Conservation (phyloP, 2,797 vertebrate genomes). For the Eulemur albifrons region DNA sequence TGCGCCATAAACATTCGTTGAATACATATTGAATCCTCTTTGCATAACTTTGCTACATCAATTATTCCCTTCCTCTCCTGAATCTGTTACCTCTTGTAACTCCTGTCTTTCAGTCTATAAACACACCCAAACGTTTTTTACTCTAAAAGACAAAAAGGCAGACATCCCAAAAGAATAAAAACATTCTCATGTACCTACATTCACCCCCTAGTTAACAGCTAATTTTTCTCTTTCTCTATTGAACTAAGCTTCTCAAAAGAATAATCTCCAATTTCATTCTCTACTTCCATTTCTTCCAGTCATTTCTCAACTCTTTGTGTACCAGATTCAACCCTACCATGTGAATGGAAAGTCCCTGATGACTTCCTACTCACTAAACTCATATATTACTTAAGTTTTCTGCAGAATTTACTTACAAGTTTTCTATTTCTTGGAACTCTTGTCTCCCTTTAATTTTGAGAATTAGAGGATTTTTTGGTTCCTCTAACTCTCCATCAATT, state of each 20-base stretch:
- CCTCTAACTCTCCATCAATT: background rate
- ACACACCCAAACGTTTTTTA: background rate
- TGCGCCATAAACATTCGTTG: background rate
- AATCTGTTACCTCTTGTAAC: background rate
- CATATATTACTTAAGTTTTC: conserved; percentile 16
- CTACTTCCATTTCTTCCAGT: background rate
- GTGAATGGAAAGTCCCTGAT: background rate
- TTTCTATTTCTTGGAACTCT: conserved; percentile 32
- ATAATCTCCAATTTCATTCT: background rate
- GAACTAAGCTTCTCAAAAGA: background rate
- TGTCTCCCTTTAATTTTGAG: background rate
- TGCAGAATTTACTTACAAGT: background rate
- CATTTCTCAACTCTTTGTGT: background rate
- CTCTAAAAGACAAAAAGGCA: background rate
- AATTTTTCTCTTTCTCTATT: background rate
- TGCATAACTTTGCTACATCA: background rate
- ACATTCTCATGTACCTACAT: background rate
- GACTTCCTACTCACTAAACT: background rate
- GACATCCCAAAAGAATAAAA: background rate
- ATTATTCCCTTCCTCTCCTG: background rate
- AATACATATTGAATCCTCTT: background rate
- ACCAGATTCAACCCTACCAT: background rate
- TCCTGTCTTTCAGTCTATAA: background rate
- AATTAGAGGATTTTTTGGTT: background rate
- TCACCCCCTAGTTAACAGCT: background rate